Conservation (phyloP, 2,888 invertebrate genomes). For the Kryphioiulus occultus region DNA sequence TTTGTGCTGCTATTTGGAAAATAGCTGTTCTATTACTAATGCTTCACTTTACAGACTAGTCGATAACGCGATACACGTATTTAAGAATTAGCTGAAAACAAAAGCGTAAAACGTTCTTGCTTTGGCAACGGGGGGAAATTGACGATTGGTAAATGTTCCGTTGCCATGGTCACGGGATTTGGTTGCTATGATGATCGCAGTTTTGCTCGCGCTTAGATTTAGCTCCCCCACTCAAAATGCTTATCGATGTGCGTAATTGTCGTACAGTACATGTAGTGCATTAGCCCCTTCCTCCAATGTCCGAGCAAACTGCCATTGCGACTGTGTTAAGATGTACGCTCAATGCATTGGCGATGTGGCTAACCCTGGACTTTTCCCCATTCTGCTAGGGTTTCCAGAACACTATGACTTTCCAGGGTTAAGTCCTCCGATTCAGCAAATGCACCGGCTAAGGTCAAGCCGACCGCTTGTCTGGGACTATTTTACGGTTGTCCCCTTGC, state of each 20-base stretch:
- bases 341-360: conserved; percentile 22
- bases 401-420: conserved; percentile 39
- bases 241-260: background rate
- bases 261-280: background rate
- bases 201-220: background rate
- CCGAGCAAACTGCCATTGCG: background rate
- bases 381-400: conserved; percentile 43
- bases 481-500: conserved; percentile 37
- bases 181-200: background rate
- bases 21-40: background rate
- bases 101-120: background rate
- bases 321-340: background rate
- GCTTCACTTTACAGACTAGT: background rate
- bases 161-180: conserved; percentile 24
- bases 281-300: background rate
- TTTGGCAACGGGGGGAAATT: background rate
- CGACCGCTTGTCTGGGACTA: conserved; percentile 46
- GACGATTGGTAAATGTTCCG: background rate
- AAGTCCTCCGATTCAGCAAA: conserved; percentile 16
- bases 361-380: conserved; percentile 39
- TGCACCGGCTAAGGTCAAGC: conserved; percentile 22
- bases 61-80: background rate
- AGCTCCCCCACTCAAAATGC: background rate
- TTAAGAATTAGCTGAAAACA: background rate
- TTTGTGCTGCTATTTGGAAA: background rate